Evolutionary conservation across 37 sponge, comb jelly and placozoan genomes (phyloP).

Genomic region (Spongilla lacustris): DNA sequence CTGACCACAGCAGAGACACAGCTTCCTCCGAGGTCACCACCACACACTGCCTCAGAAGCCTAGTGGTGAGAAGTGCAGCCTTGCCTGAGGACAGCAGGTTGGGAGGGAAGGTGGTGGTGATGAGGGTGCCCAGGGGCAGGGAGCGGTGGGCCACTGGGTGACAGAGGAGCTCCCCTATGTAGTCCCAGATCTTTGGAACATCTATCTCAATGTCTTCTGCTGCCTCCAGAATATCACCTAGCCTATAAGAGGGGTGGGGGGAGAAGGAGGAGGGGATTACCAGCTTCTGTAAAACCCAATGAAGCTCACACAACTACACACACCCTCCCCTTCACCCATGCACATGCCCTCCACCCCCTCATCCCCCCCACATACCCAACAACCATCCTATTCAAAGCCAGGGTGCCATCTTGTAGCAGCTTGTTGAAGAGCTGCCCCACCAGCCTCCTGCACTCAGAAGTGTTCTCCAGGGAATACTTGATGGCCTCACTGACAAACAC

Average conservation of each 20-base stretch:
- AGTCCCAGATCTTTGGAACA: constrained; percentile 77
- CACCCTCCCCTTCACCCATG: no score
- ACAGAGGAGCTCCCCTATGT: constrained; percentile 46
- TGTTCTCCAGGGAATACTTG: constrained; percentile 66
- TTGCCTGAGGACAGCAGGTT: background rate
- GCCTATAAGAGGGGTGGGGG: background rate
- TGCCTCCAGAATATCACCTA: constrained; percentile 54
- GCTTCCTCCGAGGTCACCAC: background rate
- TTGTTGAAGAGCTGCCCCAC: constrained; percentile 45
- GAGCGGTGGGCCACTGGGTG: constrained; percentile 17
- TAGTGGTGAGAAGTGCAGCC: background rate
- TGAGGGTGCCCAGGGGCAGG: background rate
- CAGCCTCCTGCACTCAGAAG: background rate
- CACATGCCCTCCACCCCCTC: background rate
- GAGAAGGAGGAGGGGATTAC: no score
- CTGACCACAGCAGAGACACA: background rate
- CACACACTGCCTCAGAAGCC: background rate
- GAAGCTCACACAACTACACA: no score
- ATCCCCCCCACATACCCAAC: background rate
- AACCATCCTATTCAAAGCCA: background rate
- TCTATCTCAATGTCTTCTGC: constrained; percentile 78
- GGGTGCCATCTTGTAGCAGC: constrained; percentile 28
- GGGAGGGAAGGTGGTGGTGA: background rate
- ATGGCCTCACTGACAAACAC: constrained; percentile 55
- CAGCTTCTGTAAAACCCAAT: no score